A percentile compares a stretch with the other conserved stretches of the same genome.
Conservation (phyloP, 2,113 vertebrate genomes). For the Lepus timidus region DNA sequence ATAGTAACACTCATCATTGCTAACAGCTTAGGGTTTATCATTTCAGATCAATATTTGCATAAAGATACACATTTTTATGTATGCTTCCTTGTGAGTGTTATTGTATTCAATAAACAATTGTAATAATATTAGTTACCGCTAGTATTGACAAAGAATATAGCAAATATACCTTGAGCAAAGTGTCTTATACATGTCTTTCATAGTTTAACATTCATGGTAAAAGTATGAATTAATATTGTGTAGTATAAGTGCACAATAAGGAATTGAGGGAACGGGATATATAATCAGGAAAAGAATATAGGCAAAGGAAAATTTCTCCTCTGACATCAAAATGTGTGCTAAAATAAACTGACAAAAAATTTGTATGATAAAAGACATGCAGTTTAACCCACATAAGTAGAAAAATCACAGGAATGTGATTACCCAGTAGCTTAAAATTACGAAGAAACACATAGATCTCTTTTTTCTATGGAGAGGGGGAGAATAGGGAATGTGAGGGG, state of each 20-base stretch:
- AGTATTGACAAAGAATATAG: not conserved
- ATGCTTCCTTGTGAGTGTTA: not conserved
- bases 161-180: too few species aligned
- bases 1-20: not conserved
- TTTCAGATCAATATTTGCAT: not conserved
- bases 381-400: too few species aligned
- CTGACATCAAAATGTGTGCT: too few species aligned
- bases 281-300: not conserved
- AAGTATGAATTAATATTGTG: too few species aligned
- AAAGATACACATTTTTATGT: not conserved
- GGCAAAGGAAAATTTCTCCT: too few species aligned
- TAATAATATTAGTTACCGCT: not conserved
- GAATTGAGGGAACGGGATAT: not conserved
- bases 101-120: not conserved
- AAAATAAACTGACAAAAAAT: too few species aligned
- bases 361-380: too few species aligned
- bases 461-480: not conserved
- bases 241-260: not conserved
- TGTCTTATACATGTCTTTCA: not conserved
- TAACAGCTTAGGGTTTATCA: not conserved
- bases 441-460: not conserved
- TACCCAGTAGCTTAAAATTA: not conserved
- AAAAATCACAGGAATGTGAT: not conserved
- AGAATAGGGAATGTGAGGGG: not conserved
- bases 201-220: not conserved